phyloP scores from a whole-genome alignment of 1,140 invertebrate species.

The Papilio glaucus region DNA sequence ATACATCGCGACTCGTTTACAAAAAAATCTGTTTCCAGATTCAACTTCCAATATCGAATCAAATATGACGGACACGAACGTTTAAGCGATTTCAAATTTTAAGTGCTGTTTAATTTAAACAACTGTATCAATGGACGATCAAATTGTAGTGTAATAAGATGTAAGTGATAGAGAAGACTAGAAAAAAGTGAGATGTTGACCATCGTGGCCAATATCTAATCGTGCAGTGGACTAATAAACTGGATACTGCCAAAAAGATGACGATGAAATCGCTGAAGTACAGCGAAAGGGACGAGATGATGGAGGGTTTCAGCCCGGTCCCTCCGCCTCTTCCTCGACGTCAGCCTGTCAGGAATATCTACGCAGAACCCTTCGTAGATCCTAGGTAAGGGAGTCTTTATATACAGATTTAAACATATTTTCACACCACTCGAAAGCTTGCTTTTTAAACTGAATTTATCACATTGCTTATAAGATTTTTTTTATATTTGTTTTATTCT shows the following conservation, averaged over 20 bases:
- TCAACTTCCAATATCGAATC: slow-evolving; percentile 37
- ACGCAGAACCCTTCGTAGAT: slow-evolving; percentile 82
- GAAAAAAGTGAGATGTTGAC: slow-evolving; percentile 66
- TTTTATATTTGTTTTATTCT: slow-evolving; percentile 10
- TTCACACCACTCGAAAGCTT: slow-evolving; percentile 2
- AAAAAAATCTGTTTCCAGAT: slow-evolving; percentile 46
- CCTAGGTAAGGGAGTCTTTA: slow-evolving; percentile 74
- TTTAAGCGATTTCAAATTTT: slow-evolving; percentile 45
- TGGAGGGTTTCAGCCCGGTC: slow-evolving; percentile 82
- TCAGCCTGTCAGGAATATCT: slow-evolving; percentile 82
- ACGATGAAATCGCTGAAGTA: slow-evolving; percentile 84
- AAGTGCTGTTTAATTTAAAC: slow-evolving; percentile 38
- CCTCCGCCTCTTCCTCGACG: slow-evolving; percentile 80
- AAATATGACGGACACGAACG: slow-evolving; percentile 35
- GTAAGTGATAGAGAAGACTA: slow-evolving; percentile 68
- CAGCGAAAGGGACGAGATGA: slow-evolving; percentile 80
- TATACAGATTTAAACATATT: neutral
- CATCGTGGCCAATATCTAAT: slow-evolving; percentile 56
- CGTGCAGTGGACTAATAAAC: slow-evolving; percentile 70
- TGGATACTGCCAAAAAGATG: slow-evolving; percentile 61
- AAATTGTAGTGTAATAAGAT: slow-evolving; percentile 61
- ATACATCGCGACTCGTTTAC: slow-evolving; percentile 26
- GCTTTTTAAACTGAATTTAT: slow-evolving; percentile 11
- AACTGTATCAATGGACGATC: slow-evolving; percentile 49
- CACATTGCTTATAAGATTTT: slow-evolving; percentile 6